phyloP scores from a whole-genome alignment of 2,113 vertebrate species.

The Amia ocellicauda region DNA sequence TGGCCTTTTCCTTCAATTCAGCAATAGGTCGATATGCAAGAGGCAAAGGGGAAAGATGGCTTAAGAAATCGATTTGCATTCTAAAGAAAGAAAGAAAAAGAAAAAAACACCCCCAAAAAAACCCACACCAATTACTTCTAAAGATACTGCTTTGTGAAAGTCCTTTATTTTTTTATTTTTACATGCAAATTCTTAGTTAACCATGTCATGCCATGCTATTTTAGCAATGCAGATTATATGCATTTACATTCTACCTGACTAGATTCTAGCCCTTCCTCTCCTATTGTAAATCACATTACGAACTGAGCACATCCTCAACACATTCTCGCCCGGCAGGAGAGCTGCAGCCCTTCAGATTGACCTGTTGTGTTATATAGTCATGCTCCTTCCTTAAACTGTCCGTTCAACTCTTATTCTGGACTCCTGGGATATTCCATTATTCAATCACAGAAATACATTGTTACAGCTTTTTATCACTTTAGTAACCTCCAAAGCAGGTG shows the following conservation, averaged over 20 bases:
- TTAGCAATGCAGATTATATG: not conserved
- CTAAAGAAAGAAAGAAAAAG: constrained; percentile 8
- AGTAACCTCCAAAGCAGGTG: too few relatives aligned
- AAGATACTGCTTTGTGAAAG: not conserved
- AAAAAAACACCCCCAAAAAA: too few relatives aligned
- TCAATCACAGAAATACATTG: too few relatives aligned
- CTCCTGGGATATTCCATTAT: too few relatives aligned
- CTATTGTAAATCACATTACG: not conserved
- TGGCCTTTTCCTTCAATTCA: constrained; percentile 15
- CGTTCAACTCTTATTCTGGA: too few relatives aligned
- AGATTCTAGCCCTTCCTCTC: not conserved
- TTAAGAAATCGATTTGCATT: constrained; percentile 21
- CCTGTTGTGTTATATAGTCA: not conserved
- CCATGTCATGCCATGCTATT: not conserved
- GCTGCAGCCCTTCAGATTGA: not conserved
- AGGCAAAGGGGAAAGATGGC: not conserved
- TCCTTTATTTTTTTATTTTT: not conserved
- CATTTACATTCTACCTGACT: constrained; percentile 3
- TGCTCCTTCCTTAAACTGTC: not conserved
- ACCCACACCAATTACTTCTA: not conserved
- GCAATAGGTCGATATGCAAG: constrained; percentile 25
- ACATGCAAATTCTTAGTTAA: not conserved
- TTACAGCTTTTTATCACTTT: too few relatives aligned
- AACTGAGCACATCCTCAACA: not conserved
- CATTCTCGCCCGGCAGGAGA: not conserved